Evolutionary conservation across 2,113 vertebrate species (phyloP).

Genomic region (Cephalopterus ornatus): DNA sequence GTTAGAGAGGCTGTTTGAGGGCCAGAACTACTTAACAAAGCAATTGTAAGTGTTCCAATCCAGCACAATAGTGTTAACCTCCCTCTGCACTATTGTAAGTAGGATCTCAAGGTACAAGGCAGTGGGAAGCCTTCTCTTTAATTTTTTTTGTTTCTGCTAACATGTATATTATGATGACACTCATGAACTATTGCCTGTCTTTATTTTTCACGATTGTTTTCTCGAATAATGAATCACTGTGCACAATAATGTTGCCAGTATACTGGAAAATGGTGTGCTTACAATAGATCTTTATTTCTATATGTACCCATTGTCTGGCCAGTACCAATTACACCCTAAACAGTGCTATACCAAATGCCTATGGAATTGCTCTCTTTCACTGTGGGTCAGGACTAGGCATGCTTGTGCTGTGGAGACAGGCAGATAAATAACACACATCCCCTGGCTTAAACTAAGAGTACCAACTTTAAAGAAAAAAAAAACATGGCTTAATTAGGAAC

Average conservation of each 20-base stretch:
- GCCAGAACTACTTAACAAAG: not conserved
- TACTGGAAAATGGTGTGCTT: not conserved
- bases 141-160: not conserved
- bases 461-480: not conserved
- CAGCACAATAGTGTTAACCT: conserved; percentile 39
- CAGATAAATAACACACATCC: not conserved
- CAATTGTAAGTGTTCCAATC: not conserved
- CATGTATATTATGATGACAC: conserved; percentile 8
- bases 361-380: not conserved
- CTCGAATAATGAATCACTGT: conserved; percentile 55
- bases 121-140: not conserved
- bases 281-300: conserved; percentile 48
- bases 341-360: not conserved
- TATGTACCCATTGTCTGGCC: conserved; percentile 32
- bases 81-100: not conserved
- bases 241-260: conserved; percentile 3
- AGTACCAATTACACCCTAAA: not conserved
- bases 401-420: not conserved
- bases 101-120: conserved; percentile 42
- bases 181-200: conserved; percentile 5
- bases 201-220: conserved; percentile 57
- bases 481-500: not conserved
- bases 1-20: not conserved
- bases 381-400: not conserved
- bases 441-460: not conserved